Base-by-base conservation (phyloP, 2,888 invertebrate genomes). In the Tricholauxania praeusta region DNA sequence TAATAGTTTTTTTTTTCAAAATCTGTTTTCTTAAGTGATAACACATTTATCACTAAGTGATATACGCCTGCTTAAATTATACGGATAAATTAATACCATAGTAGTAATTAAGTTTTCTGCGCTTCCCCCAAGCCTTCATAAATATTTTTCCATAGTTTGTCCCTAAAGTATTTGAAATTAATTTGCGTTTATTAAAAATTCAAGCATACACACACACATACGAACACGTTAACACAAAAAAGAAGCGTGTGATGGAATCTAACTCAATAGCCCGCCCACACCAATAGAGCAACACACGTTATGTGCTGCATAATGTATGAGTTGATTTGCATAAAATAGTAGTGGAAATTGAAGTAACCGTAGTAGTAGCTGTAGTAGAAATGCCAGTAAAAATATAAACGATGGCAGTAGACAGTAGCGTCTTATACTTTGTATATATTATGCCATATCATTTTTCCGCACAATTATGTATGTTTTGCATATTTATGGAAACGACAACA, bases 161-260 rank as follows among this genome's bases (percentile, higher is more conserved):
- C 28, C 28, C 57, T 12, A 19, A 57, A 57, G 57, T 57, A 57
- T 57, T 57, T 57, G 57, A 57, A 57, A 57, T 57, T 57, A 57
- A 57, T 57, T 57, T 57, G 57, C 57, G 57, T 57, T 28, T 28
- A 57, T 57, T 57, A 57, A 57, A 28, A 57, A 57, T 57, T 57
- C 28, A 57, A 12, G 14, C 57, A 22, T 28, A 28, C 57, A 57
- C 28, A 57, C 22, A 19, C 55, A 55, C 57, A 55, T 10, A 22
- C 57, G 28, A n/a, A 57, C 57, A 55, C 19, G 19, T 28, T 52
- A 47, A 55, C 14, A 32, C 8, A 28, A 17, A 48, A 32, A 17
- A 64, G 49, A 51, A n/a, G 52, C 51, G 39, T 39, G 49, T 32
- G 57, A 72, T 66, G 57, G 57, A 59, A 49, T 49, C 14, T 48